A percentile compares a stretch with the other conserved stretches of the same genome.
phyloP scores from a whole-genome alignment of 2,888 invertebrate genomes.

The Coleophora flavipennella region DNA sequence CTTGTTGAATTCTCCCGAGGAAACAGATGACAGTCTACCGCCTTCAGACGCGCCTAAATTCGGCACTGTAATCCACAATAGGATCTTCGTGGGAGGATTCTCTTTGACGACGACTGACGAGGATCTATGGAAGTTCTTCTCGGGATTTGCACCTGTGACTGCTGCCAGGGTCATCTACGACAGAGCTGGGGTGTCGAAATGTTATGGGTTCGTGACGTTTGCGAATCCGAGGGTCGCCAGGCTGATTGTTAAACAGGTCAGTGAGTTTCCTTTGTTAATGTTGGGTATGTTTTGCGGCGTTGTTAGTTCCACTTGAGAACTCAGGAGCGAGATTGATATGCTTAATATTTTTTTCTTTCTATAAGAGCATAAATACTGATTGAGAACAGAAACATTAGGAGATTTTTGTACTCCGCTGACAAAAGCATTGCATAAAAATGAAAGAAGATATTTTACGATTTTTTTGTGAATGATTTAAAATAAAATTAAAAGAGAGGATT shows the following conservation, averaged over 20 bases:
- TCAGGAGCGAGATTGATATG: neutral
- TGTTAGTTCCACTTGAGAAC: neutral
- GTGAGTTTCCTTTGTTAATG: conserved; percentile 13
- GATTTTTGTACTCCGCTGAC: too few relatives aligned
- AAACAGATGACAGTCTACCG: conserved; percentile 56
- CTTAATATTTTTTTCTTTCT: too few relatives aligned
- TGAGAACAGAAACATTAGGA: too few relatives aligned
- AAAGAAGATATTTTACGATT: too few relatives aligned
- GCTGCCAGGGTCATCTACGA: conserved; percentile 96
- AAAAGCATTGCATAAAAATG: too few relatives aligned
- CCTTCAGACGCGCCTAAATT: conserved; percentile 72
- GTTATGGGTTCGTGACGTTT: conserved; percentile 87
- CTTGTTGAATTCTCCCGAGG: conserved; percentile 56
- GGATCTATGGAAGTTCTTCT: conserved; percentile 92
- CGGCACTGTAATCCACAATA: conserved; percentile 92
- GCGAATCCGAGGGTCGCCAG: conserved; percentile 65
- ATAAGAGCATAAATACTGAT: too few relatives aligned
- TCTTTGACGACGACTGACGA: conserved; percentile 94
- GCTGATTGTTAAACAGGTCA: conserved; percentile 66
- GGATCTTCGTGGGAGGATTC: conserved; percentile 97
- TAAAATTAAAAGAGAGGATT: too few relatives aligned
- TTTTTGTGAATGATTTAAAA: too few relatives aligned
- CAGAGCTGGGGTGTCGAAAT: conserved; percentile 94
- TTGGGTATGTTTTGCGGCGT: neutral
- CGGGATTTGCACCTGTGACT: conserved; percentile 89